Percentiles rank a stretch among this genome's conserved stretches.
phyloP scores from a whole-genome alignment of 2,797 vertebrate species.

The Mallotus villosus region DNA sequence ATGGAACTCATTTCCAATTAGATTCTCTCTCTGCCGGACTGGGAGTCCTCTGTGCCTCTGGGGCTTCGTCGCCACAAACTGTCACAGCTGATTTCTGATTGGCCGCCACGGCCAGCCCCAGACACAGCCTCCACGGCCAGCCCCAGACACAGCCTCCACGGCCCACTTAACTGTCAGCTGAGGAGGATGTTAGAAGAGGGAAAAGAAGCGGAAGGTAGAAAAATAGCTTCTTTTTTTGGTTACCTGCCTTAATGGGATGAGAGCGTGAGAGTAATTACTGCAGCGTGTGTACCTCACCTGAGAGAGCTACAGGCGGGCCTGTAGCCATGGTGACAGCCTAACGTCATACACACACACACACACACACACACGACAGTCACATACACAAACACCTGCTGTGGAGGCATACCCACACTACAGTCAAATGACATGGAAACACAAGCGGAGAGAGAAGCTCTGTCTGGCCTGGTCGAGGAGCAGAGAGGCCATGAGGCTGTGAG shows the following conservation, averaged over 20 bases:
- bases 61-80: not conserved
- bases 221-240: conserved; percentile 36
- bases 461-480: no score
- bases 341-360: not conserved
- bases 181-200: conserved; percentile 44
- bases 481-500: no score
- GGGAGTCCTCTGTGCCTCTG: not conserved
- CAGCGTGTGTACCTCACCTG: conserved; percentile 66
- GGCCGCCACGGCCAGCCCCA: conserved; percentile 47
- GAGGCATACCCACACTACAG: not conserved
- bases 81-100: conserved; percentile 30
- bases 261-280: conserved; percentile 68
- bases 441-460: no score
- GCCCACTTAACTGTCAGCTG: conserved; percentile 52
- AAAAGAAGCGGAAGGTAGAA: conserved; percentile 20
- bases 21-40: conserved; percentile 15
- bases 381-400: not conserved
- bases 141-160: conserved; percentile 46
- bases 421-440: not conserved
- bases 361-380: not conserved
- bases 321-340: conserved; percentile 11
- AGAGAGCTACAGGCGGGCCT: conserved; percentile 47
- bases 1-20: conserved; percentile 40
- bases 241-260: conserved; percentile 54
- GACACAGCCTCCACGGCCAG: conserved; percentile 38